A percentile compares a stretch with the other conserved stretches of the same genome.
Conservation (phyloP, 2,888 invertebrate species). For the Callosobruchus maculatus region DNA sequence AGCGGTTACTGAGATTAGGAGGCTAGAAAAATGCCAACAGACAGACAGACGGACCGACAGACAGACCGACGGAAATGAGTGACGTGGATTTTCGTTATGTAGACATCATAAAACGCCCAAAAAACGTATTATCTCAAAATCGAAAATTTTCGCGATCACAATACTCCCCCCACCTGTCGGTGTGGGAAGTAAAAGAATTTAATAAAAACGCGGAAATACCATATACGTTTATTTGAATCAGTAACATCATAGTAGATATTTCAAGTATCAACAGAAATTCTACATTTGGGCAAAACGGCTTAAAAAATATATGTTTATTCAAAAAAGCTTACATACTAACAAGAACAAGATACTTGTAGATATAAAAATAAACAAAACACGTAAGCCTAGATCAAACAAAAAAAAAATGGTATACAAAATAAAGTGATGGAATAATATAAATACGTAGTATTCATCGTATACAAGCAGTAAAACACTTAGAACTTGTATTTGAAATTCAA, state of each 20-base stretch:
- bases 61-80: no score
- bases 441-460: neutral
- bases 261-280: neutral
- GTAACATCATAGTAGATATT: neutral
- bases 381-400: neutral
- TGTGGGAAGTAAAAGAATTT: no score
- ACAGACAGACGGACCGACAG: no score
- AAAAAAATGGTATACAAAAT: neutral
- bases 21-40: no score
- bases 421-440: neutral
- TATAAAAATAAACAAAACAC: neutral
- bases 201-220: no score
- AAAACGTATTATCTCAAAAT: no score
- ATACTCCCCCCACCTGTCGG: no score
- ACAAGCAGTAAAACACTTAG: constrained; percentile 33
- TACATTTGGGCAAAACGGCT: neutral
- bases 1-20: no score
- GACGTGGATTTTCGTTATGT: no score
- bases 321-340: neutral
- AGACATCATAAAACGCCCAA: no score
- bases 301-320: neutral
- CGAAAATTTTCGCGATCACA: no score
- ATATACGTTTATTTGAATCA: neutral
- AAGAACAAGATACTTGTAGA: neutral
- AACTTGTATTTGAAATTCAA: constrained; percentile 81